Conservation (phyloP, 2,888 invertebrate genomes). For the Tryphoninae sp. region DNA sequence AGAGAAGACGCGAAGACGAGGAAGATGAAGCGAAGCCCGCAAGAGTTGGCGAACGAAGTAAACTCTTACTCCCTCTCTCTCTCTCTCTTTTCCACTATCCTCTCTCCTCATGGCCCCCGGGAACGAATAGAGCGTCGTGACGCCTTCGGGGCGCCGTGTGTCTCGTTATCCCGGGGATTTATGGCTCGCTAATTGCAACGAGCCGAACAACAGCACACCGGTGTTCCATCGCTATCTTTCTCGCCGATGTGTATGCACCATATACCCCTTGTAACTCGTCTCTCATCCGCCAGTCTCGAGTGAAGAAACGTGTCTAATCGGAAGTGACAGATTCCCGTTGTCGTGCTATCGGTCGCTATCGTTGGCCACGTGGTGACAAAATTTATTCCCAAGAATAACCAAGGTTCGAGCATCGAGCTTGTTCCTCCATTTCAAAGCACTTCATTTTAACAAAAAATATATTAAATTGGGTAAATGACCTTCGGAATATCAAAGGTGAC, state of each 20-base stretch:
- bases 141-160: conserved; percentile 81
- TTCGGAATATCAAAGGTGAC: no score
- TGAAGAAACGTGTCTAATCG: conserved; percentile 25
- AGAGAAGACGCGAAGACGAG: conserved; percentile 44
- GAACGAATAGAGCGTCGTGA: conserved; percentile 72
- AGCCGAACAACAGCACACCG: conserved; percentile 75
- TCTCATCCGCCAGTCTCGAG: conserved; percentile 23
- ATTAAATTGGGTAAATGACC: no score
- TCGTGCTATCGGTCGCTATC: conserved; percentile 15
- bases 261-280: conserved; percentile 3
- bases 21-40: conserved; percentile 54
- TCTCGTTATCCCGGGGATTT: conserved; percentile 80
- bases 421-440: no score
- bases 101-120: conserved; percentile 54
- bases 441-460: no score
- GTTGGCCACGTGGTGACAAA: no score
- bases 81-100: conserved; percentile 45
- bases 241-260: background rate
- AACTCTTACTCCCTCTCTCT: conserved; percentile 47
- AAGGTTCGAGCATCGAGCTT: no score
- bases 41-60: conserved; percentile 67
- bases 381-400: no score
- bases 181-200: conserved; percentile 80
- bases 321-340: conserved; percentile 15
- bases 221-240: conserved; percentile 45